phyloP scores from a whole-genome alignment of 2,888 invertebrate species.

The Dryobotodes eremita region DNA sequence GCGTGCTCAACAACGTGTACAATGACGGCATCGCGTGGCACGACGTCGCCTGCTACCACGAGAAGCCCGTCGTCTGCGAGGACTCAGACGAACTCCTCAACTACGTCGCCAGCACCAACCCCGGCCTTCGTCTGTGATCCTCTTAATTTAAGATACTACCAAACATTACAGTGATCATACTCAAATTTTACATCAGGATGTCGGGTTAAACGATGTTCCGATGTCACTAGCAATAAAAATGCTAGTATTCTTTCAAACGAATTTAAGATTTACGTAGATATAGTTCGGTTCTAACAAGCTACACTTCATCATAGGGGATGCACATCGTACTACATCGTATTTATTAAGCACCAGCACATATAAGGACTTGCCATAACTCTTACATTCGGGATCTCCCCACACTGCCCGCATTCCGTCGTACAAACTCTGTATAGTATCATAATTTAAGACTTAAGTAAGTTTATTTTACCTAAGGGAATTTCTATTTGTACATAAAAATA shows the following conservation, averaged over 20 bases:
- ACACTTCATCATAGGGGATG: constrained; percentile 55
- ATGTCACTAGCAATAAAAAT: constrained; percentile 34
- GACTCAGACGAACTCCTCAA: constrained; percentile 97
- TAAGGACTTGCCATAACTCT: constrained; percentile 75
- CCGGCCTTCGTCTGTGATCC: constrained; percentile 94
- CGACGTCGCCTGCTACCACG: constrained; percentile 98
- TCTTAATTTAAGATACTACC: constrained; percentile 49
- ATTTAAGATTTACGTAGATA: constrained; percentile 56
- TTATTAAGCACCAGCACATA: constrained; percentile 71
- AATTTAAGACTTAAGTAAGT: constrained; percentile 86
- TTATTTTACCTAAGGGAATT: constrained; percentile 85
- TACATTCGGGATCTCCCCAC: constrained; percentile 76
- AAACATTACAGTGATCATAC: constrained; percentile 59
- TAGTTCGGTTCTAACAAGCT: constrained; percentile 57
- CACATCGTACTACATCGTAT: constrained; percentile 68
- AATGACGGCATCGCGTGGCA: constrained; percentile 98
- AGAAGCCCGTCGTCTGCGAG: constrained; percentile 97
- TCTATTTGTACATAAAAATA: constrained; percentile 89
- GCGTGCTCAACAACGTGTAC: constrained; percentile 97
- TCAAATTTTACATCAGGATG: constrained; percentile 37
- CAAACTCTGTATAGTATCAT: constrained; percentile 81
- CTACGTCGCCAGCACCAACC: constrained; percentile 96
- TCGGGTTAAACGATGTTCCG: constrained; percentile 12
- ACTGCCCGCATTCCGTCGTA: constrained; percentile 84
- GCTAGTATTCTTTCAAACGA: constrained; percentile 47